phyloP scores from a whole-genome alignment of 2,888 invertebrate genomes.

The Pterobdella sp. region DNA sequence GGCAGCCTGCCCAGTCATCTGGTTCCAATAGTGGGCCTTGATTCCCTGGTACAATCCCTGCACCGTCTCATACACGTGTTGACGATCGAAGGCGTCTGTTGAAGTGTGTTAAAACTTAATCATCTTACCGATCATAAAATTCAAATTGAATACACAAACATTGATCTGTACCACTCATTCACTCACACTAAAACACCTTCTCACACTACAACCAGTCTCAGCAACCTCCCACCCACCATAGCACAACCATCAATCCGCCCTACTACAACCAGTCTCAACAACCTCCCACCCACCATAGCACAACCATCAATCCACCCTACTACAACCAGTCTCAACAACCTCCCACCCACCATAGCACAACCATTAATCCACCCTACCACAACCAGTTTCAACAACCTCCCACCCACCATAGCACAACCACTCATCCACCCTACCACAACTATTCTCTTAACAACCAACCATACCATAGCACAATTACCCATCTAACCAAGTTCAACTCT shows the following conservation, averaged over 20 bases:
- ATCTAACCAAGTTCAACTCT: constrained; percentile 66
- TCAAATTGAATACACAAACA: no score
- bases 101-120: constrained; percentile 18
- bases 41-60: constrained; percentile 38
- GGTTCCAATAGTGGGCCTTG: constrained; percentile 36
- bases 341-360: neutral
- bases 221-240: no score
- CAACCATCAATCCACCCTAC: neutral
- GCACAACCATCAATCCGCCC: neutral
- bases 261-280: neutral
- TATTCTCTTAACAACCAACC: neutral
- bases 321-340: neutral
- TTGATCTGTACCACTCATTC: neutral
- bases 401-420: neutral
- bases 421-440: neutral
- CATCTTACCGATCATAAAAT: neutral
- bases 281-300: neutral
- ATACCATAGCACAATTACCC: neutral
- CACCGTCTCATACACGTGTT: constrained; percentile 38
- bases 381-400: neutral
- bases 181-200: neutral
- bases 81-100: constrained; percentile 41
- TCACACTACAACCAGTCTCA: neutral
- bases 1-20: constrained; percentile 74
- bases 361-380: neutral